Base-by-base conservation (phyloP, 2,888 invertebrate genomes). In the Trachelus troglodyta region DNA sequence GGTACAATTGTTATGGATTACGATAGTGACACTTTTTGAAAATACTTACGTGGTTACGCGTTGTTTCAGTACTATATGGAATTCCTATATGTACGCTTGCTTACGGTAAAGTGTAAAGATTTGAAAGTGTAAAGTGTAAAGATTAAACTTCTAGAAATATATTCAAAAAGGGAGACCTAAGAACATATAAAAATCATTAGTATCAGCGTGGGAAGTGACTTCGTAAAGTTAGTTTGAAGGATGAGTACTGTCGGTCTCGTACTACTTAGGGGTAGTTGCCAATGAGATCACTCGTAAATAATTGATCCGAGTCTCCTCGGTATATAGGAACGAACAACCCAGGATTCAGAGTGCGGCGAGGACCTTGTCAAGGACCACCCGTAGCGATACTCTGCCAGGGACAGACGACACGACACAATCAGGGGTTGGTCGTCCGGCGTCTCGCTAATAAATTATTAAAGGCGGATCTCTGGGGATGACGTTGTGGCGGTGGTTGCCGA, bases 371-470 rank as follows among this genome's bases (percentile, higher is more conserved):
- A 90, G 89, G 90, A 90, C 91, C 91, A 91, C 91, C 91, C 90
- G 89, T 85, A 78, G 89, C 83, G 87, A 88, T 81, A 79, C 84
- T 83, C 87, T 90, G 90, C 83, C 84, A 85, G 85, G 89, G 89
- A 90, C 90, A 90, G 89, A 87, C 90, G 87, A 91, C 90, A 90
- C 88, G 90, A 89, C 89, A 90, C 89, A 89, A 90, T 90, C 89
- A 89, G 82, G 80, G 30, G 73, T 34, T 71, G 76, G 81, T 78
- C 80, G 80, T 81, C 78, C 82, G 80, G 84, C 76, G 76, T 79
- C 86, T 86, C 84, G 88, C 90, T 91, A 91, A 91, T 91, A 91
- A 91, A 91, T 91, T 91, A 91, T 91, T 90, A 90, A 91, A 91
- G 90, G 87, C 88, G 89, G 85, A 85, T 86, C 86, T 83, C 91